Evolutionary conservation across 2,797 vertebrate species (phyloP), one percentile per base, ranked within the genome.

Genomic region (Pseudocheirus occidentalis): DNA sequence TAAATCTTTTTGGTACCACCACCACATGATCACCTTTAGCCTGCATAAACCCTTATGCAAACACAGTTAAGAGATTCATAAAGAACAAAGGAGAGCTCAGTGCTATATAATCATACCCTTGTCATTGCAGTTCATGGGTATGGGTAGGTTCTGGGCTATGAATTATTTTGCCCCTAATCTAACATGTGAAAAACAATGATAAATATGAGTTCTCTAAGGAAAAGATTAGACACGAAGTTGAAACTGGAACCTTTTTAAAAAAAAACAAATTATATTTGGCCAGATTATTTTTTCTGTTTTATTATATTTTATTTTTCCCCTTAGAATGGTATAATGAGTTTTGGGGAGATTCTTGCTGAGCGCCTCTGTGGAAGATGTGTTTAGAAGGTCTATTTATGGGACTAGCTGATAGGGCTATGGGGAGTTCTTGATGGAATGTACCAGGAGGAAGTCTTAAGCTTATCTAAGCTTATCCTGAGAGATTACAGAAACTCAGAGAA

Each of bases 401-500:
- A 28, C 18, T 55, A 40, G 90, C 53, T 94, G 91, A 91, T 73
- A 56, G 31, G 54, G 40, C 66, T 58, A 62, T 13, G 55, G 55
- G 40, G 55, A 91, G 12, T 46, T 92, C 81, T 73, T 93, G 53
- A 93, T 91, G 81, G 94, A 95, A 91, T 66, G 46, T 28, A 81
- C n/a, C 2, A 6, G 58, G 40, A 94, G 24, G 54, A 95, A 94
- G 52, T 34, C 73, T 87, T 94, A 97, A 95, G 53, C 31, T 96
- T 93, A 87, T 54, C 87, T 62, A 95, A 96, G 18, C 54, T 95
- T 92, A 94, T 40, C 4, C 31, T 93, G 54, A 14, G 56, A 92
- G 58, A 95, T 62, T 90, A 46, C 0, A 46, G 54, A 90, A 95
- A 95, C 92, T 95, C 31, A 95, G 66, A 96, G 95, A 92, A 24